Base-by-base conservation (phyloP, 2,888 invertebrate genomes). In the Apotomis betuletana region DNA sequence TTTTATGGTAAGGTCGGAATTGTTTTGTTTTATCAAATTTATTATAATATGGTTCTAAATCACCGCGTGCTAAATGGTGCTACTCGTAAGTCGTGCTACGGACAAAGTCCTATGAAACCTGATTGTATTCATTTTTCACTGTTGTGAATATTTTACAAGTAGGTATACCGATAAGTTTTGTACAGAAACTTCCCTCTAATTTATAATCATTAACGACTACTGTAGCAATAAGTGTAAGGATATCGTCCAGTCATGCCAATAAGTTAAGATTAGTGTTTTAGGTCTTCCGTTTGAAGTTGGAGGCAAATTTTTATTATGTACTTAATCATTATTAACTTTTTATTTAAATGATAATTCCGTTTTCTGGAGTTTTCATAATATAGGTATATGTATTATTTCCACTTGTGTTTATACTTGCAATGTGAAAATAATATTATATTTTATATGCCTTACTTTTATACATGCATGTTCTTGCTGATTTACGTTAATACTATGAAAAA, bases 241-340 rank as follows among this genome's bases (percentile, higher is more conserved):
- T 87, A 86, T 84, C 81, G 85, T 89, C 87, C 87, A 93, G 92
- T 93, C 92, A 93, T 91, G 92, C 91, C 92, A 90, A 89, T 93
- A 92, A 90, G 75, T 67, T 92, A 91, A 88, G 88, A 81, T 79
- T 85, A 85, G 80, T 79, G 81, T 76, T 74, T 74, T 74, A 78
- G 46, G 27, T 51, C 5, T 41, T 41, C 12, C 4, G 54, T 10
- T 65, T 65, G 44, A 8, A 46, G 44, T 65, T 44, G 41, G 41
- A 63, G 36, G 52, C n/a, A 38, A 9, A n/a, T 3, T 10, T 38
- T n/a, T n/a, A 6, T 9, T n/a, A 49, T 49, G 38, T 63, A 13
- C 41, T n/a, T 54, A 54, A 63, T 8, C 13, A 54, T 51, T 8
- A 27, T 27, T n/a, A 12, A 51, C 63, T 13, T 63, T 52, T 49